Percentiles rank a stretch among this genome's conserved stretches.
phyloP scores from a whole-genome alignment of 2,113 vertebrate species.

The Nycticebus coucang region DNA sequence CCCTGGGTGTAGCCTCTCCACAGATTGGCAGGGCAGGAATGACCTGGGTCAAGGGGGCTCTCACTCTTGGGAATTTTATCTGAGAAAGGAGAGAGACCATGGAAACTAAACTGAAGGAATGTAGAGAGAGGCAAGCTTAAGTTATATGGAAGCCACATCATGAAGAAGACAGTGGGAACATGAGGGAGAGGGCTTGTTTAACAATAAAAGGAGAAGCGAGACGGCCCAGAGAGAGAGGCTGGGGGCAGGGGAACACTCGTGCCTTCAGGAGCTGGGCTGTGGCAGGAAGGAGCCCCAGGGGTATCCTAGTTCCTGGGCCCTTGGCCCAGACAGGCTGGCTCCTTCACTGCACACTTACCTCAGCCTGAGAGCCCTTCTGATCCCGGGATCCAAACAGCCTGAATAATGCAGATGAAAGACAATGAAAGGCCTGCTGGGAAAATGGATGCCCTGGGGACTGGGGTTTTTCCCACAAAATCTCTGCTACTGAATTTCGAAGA shows the following conservation, averaged over 20 bases:
- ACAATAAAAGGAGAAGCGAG: not conserved
- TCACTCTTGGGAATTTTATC: not conserved
- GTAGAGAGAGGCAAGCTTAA: not conserved
- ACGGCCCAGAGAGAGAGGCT: not conserved
- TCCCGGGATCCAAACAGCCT: not conserved
- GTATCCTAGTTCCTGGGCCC: not conserved
- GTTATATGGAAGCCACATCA: not conserved
- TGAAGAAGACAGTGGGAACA: not conserved
- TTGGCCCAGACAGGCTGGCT: no score
- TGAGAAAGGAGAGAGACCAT: not conserved
- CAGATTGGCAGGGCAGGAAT: not conserved
- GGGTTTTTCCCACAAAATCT: not conserved
- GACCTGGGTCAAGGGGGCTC: not conserved
- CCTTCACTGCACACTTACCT: not conserved
- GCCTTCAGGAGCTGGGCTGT: rapidly evolving
- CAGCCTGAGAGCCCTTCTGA: not conserved
- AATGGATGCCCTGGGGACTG: rapidly evolving
- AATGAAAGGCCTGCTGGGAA: not conserved
- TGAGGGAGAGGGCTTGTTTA: not conserved
- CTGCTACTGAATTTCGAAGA: not conserved
- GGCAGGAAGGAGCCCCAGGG: not conserved
- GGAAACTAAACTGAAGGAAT: not conserved
- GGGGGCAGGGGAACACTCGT: not conserved
- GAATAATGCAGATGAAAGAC: not conserved
- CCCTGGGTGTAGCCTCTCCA: no score